A percentile compares a stretch with the other conserved stretches of the same genome.
These are phyloP conservation scores for Athetis lepigone DNA, from an alignment of 2,888 invertebrate genomes.

Conservation along the genomic window DNA sequence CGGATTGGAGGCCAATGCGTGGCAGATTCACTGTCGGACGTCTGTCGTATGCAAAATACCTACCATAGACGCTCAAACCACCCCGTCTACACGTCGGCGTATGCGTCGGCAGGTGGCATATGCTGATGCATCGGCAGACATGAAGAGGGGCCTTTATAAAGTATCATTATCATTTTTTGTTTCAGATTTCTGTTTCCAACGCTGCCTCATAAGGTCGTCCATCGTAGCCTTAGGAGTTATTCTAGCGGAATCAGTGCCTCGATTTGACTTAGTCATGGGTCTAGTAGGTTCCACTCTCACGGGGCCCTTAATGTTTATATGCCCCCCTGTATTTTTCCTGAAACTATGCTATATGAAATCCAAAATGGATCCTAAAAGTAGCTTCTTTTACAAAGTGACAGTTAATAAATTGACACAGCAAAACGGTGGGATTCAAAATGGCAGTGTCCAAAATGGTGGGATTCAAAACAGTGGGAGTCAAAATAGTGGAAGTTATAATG, in stretches of 20 bases:
- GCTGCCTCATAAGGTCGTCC: slow-evolving; percentile 93
- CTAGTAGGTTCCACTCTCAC: slow-evolving; percentile 96
- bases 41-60: no score
- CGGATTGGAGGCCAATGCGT: no score
- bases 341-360: slow-evolving; percentile 91
- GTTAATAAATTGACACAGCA: slow-evolving; percentile 12
- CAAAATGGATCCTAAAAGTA: slow-evolving; percentile 48
- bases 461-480: slow-evolving; percentile 15
- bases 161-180: slow-evolving; percentile 18
- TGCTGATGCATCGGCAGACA: no score
- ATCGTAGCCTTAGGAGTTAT: slow-evolving; percentile 93
- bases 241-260: slow-evolving; percentile 95
- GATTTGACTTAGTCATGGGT: slow-evolving; percentile 96
- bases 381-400: slow-evolving; percentile 2
- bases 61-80: no score
- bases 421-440: slow-evolving; percentile 45
- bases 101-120: no score
- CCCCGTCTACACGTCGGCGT: no score
- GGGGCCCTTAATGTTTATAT: slow-evolving; percentile 95
- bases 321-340: slow-evolving; percentile 95
- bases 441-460: slow-evolving; percentile 18
- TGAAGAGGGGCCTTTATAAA: no score
- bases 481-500: slow-evolving; percentile 61
- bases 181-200: slow-evolving; percentile 94
- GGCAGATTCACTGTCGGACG: no score